phyloP scores from a whole-genome alignment of 1,140 invertebrate species.

The Solenopsis fugax region DNA sequence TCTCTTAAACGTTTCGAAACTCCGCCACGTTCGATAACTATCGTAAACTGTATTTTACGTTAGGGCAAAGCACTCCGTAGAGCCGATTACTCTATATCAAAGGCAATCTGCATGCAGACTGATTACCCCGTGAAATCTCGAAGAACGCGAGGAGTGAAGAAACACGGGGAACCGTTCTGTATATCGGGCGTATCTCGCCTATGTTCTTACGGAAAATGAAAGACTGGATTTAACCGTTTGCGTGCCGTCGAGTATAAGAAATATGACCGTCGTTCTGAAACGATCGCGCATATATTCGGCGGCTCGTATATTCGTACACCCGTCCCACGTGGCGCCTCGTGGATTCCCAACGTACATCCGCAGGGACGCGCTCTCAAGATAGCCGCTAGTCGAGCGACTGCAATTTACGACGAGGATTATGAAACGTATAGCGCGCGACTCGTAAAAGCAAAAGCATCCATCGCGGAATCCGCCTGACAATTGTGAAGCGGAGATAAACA shows the following conservation, averaged over 20 bases:
- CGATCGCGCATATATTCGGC: background rate
- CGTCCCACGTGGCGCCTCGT: background rate
- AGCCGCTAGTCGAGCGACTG: background rate
- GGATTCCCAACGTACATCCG: background rate
- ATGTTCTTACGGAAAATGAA: slow-evolving; percentile 25
- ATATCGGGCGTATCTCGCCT: slow-evolving; percentile 7
- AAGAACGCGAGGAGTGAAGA: background rate
- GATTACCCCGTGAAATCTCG: slow-evolving; percentile 34
- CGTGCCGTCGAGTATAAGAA: slow-evolving; percentile 41
- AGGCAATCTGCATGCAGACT: slow-evolving; percentile 19
- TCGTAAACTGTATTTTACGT: slow-evolving; percentile 38
- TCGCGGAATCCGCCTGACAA: background rate
- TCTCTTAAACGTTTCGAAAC: background rate
- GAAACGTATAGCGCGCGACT: background rate
- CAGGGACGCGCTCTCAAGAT: background rate
- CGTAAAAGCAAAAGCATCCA: slow-evolving; percentile 26
- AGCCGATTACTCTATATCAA: slow-evolving; percentile 25
- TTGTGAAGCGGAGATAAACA: slow-evolving; percentile 7
- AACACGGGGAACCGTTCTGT: background rate
- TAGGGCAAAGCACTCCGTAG: background rate
- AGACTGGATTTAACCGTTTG: slow-evolving; percentile 48
- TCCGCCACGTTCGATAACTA: background rate
- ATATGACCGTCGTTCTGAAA: slow-evolving; percentile 30
- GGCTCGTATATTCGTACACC: background rate
- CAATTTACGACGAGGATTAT: slow-evolving; percentile 17